Conservation (phyloP, 2,888 invertebrate species). For the Eumerus sabulonum region DNA sequence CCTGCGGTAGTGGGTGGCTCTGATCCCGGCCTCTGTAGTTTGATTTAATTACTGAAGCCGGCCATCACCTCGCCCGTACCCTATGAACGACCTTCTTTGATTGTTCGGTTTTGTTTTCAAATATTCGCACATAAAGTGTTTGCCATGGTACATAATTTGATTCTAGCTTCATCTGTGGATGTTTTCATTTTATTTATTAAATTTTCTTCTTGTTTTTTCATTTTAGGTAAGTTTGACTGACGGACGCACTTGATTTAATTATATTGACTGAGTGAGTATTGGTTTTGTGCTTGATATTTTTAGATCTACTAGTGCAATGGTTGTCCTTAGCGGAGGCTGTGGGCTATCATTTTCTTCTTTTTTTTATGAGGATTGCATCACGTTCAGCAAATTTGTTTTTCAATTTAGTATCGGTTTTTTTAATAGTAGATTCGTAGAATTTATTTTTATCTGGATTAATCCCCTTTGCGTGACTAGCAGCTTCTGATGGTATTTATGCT, state of each 20-base stretch:
- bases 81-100: too few relatives aligned
- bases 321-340: too few relatives aligned
- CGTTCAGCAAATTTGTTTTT: too few relatives aligned
- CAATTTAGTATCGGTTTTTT: too few relatives aligned
- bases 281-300: background rate
- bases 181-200: slow-evolving; percentile 10
- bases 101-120: slow-evolving; percentile 36
- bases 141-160: slow-evolving; percentile 12
- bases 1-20: slow-evolving; percentile 9
- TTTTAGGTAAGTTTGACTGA: slow-evolving; percentile 37
- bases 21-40: background rate
- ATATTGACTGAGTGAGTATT: slow-evolving; percentile 19
- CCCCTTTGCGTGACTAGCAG: too few relatives aligned
- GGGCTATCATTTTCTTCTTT: too few relatives aligned
- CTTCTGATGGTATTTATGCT: too few relatives aligned
- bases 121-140: slow-evolving; percentile 35
- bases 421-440: too few relatives aligned
- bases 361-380: too few relatives aligned
- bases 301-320: too few relatives aligned
- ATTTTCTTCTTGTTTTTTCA: slow-evolving; percentile 16
- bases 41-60: slow-evolving; percentile 5
- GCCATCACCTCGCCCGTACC: too few relatives aligned
- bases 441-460: too few relatives aligned
- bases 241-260: background rate
- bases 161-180: background rate